These are phyloP conservation scores for Acomys russatus DNA, from an alignment of 2,797 vertebrate species.

Conservation along the genomic window DNA sequence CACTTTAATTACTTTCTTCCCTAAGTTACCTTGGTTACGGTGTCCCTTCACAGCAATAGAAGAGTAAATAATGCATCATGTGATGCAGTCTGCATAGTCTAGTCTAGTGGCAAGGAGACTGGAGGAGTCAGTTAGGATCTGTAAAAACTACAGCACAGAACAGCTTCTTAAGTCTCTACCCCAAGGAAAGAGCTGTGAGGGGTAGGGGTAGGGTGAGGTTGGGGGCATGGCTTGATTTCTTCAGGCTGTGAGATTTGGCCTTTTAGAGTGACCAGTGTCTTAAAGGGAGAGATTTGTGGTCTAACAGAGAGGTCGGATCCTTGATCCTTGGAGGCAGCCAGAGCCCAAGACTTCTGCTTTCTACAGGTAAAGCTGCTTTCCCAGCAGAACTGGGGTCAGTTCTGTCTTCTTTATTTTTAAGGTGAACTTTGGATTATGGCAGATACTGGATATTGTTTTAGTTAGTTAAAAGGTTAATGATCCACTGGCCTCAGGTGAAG, in stretches of 20 bases:
- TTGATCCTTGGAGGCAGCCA: neutral
- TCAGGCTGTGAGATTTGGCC: neutral
- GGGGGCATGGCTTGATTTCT: neutral
- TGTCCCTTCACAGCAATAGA: too few relatives aligned
- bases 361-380: neutral
- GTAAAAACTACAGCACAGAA: neutral
- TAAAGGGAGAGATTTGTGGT: neutral
- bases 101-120: neutral
- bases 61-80: neutral
- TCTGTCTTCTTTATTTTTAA: conserved; percentile 1
- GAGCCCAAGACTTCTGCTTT: neutral
- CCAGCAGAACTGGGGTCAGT: neutral
- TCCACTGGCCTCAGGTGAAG: neutral
- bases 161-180: neutral
- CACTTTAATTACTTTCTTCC: neutral
- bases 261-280: neutral
- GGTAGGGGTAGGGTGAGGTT: too few relatives aligned
- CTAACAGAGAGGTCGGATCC: neutral
- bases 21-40: neutral
- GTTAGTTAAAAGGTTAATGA: neutral
- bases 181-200: neutral
- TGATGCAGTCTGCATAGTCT: neutral
- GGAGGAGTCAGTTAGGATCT: neutral
- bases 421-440: neutral
- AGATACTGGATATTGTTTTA: neutral